Percentiles rank a stretch among this genome's conserved stretches.
These are phyloP conservation scores for Trichomycterus rosablanca DNA, from an alignment of 2,113 vertebrate species.

Conservation along the genomic window DNA sequence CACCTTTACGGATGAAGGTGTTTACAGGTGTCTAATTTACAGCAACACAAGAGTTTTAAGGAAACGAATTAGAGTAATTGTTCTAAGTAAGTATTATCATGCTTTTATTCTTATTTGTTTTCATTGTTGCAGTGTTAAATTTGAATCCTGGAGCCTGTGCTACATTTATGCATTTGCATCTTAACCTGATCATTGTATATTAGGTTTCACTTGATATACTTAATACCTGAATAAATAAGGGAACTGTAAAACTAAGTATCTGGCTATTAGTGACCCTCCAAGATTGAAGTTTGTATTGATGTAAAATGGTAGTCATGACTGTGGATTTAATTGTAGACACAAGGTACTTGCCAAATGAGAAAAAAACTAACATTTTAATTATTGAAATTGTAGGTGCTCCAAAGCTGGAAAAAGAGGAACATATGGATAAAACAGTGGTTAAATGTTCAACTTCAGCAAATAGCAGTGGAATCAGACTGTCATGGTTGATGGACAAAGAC, in stretches of 20 bases:
- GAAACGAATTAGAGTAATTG: slow-evolving; percentile 56
- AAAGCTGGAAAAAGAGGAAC: slow-evolving; percentile 38
- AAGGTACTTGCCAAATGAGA: neutral
- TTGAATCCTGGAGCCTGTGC: too few species aligned
- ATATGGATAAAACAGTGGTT: slow-evolving; percentile 39
- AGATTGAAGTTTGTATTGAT: too few species aligned
- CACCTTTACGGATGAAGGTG: slow-evolving; percentile 61
- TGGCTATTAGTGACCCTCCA: too few species aligned
- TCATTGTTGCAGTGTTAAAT: too few species aligned
- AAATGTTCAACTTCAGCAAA: slow-evolving; percentile 60
- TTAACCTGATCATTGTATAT: too few species aligned
- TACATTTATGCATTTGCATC: too few species aligned
- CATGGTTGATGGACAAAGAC: slow-evolving; percentile 52
- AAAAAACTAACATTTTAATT: neutral
- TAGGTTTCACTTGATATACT: too few species aligned
- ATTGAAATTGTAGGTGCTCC: slow-evolving; percentile 44
- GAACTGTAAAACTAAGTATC: too few species aligned
- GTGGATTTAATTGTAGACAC: too few species aligned
- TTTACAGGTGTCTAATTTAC: slow-evolving; percentile 62
- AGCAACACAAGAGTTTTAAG: neutral
- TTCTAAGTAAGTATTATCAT: slow-evolving; percentile 58
- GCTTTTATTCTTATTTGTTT: neutral
- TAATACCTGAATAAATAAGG: too few species aligned
- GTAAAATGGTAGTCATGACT: too few species aligned
- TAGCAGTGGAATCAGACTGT: slow-evolving; percentile 50